Conservation (phyloP, 64 coral and sea anemone genomes). For the Exaiptasia diaphana region DNA sequence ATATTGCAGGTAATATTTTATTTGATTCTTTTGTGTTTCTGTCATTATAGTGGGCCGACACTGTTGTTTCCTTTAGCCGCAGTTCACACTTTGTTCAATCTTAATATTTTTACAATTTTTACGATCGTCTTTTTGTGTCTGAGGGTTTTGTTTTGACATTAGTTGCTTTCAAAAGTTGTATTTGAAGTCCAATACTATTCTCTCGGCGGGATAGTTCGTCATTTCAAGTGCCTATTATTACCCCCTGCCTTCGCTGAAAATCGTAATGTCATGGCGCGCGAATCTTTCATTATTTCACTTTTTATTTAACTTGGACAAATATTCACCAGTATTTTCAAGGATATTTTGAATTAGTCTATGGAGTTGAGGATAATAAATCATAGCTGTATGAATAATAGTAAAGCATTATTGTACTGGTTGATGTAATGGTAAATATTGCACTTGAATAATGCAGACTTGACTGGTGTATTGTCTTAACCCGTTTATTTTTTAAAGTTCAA, state of each 20-base stretch:
- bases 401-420: no score
- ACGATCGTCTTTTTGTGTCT: not conserved
- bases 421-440: not conserved
- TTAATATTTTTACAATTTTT: not conserved
- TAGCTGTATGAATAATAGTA: no score
- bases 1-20: no score
- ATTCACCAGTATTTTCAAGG: no score
- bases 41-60: not conserved
- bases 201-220: not conserved
- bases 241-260: no score
- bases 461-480: not conserved
- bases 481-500: slow-evolving; percentile 25
- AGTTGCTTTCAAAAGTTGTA: not conserved
- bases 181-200: not conserved
- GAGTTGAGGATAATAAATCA: no score
- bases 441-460: not conserved
- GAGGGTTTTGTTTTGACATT: not conserved
- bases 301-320: no score
- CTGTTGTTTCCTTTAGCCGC: not conserved
- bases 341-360: no score
- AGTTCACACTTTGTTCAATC: not conserved
- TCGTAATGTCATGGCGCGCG: no score
- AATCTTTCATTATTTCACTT: no score
- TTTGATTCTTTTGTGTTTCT: no score
- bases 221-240: not conserved